Conservation (phyloP, 1,140 invertebrate species). For the Mactra quadrangularis region DNA sequence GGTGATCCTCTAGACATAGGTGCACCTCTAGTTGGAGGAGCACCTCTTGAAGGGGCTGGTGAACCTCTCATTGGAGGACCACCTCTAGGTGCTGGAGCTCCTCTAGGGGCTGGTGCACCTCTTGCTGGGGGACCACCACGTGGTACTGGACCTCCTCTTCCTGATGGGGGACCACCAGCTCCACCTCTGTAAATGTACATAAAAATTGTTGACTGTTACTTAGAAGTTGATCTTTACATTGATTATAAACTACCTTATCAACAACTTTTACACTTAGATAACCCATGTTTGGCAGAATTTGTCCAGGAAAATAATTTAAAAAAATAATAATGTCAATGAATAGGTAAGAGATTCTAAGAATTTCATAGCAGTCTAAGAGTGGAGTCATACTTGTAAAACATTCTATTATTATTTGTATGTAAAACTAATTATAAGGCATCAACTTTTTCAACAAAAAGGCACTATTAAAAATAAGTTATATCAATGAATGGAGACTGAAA, state of each 20-base stretch:
- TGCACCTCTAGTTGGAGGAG: constrained; percentile 50
- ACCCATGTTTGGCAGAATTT: too few relatives aligned
- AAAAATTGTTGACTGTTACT: too few relatives aligned
- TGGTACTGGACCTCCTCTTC: constrained; percentile 15
- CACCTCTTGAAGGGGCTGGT: constrained; percentile 50
- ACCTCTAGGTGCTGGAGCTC: constrained; percentile 35
- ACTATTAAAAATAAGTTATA: neutral
- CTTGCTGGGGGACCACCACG: constrained; percentile 9
- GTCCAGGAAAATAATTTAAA: too few relatives aligned
- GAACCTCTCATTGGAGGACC: constrained; percentile 20
- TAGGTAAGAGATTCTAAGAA: too few relatives aligned
- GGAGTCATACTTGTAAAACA: too few relatives aligned
- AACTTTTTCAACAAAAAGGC: neutral
- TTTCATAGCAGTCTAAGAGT: too few relatives aligned
- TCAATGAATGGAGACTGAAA: constrained; percentile 41
- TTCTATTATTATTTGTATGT: too few relatives aligned
- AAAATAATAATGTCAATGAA: too few relatives aligned
- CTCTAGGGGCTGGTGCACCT: constrained; percentile 20
- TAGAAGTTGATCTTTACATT: too few relatives aligned
- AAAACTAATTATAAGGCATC: too few relatives aligned
- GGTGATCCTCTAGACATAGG: constrained; percentile 40
- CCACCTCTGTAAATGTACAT: constrained; percentile 28
- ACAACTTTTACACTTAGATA: too few relatives aligned
- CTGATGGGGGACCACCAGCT: constrained; percentile 25
- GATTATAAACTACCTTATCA: too few relatives aligned